Evolutionary conservation across 2,113 vertebrate species (phyloP).

Genomic region (Manacus vitellinus): DNA sequence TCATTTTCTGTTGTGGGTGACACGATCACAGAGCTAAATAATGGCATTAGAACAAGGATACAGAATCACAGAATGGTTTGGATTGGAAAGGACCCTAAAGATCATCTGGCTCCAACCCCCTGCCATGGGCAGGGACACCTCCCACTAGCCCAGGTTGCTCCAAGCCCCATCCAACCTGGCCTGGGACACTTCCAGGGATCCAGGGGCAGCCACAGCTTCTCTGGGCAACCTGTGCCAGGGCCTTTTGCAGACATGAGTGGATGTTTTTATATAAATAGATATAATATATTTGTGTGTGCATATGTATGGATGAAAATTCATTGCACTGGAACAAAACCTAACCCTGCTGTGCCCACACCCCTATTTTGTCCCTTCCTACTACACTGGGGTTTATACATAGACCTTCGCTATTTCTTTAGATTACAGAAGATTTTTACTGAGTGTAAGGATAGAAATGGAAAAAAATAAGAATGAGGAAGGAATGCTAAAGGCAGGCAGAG

Average conservation of each 20-base stretch:
- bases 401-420: background rate
- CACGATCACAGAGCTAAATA: background rate
- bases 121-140: background rate
- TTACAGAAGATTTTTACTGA: background rate
- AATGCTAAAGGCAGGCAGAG: background rate
- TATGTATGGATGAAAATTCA: too few species aligned
- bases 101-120: background rate
- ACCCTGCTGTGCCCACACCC: background rate
- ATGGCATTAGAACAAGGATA: too few species aligned
- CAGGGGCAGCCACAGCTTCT: background rate
- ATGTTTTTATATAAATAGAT: background rate
- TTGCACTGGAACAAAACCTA: background rate
- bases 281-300: background rate
- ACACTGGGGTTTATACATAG: background rate
- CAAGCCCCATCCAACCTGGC: background rate
- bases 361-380: background rate
- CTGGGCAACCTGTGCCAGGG: background rate
- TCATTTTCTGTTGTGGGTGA: background rate
- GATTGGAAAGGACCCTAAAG: background rate
- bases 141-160: background rate
- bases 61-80: background rate
- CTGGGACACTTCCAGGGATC: background rate
- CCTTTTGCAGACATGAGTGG: background rate
- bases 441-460: background rate
- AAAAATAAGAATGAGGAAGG: background rate